These are phyloP conservation scores for Fabriciana adippe DNA, from an alignment of 2,888 invertebrate species.

Conservation along the genomic window DNA sequence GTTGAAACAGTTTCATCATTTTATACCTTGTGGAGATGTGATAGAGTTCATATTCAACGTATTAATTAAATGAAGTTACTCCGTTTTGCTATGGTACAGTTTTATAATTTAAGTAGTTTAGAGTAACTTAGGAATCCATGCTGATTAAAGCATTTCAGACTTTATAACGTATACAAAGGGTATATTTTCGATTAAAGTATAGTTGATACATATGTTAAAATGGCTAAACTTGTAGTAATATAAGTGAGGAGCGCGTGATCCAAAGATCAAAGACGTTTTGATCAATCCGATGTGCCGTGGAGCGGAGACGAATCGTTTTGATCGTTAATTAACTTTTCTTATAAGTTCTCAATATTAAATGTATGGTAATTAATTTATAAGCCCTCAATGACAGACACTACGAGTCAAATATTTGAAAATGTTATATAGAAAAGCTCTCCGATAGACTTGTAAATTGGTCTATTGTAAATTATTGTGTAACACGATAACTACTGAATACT, in stretches of 20 bases:
- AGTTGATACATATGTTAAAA: constrained; percentile 49
- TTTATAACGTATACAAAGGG: constrained; percentile 23
- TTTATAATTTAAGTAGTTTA: neutral
- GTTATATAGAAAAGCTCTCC: neutral
- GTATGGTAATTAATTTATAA: constrained; percentile 32
- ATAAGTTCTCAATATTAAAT: constrained; percentile 35
- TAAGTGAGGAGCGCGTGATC: constrained; percentile 77
- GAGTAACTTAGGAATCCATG: neutral
- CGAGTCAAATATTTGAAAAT: constrained; percentile 17
- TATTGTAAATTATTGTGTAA: neutral
- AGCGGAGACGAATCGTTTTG: constrained; percentile 57
- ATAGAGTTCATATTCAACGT: constrained; percentile 39
- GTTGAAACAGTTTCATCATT: constrained; percentile 32
- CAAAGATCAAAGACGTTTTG: constrained; percentile 75
- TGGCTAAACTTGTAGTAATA: constrained; percentile 63
- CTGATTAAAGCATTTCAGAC: constrained; percentile 22
- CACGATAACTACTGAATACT: neutral
- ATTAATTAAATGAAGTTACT: neutral
- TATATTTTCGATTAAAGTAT: constrained; percentile 23
- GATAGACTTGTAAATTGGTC: neutral
- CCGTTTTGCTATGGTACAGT: constrained; percentile 5
- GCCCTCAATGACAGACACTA: constrained; percentile 8
- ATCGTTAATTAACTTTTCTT: constrained; percentile 54
- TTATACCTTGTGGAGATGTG: neutral
- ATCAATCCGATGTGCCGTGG: constrained; percentile 62